Conservation (phyloP, 2,797 vertebrate genomes). For the Thunnus albacares region DNA sequence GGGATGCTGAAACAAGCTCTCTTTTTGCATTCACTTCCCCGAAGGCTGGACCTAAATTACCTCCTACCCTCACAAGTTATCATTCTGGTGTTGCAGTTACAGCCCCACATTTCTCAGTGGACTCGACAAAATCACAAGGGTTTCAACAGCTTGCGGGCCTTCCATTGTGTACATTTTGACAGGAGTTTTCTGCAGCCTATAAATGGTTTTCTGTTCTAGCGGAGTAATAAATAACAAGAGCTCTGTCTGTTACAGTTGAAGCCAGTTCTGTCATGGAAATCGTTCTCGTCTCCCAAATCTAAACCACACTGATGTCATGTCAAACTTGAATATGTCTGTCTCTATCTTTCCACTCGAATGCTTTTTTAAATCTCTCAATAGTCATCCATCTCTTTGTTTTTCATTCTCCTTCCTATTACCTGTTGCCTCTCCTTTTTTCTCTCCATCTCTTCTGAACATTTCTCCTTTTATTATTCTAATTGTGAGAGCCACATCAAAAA, state of each 20-base stretch:
- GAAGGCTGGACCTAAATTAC: conserved; percentile 69
- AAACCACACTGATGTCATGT: conserved; percentile 45
- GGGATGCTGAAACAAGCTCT: conserved; percentile 60
- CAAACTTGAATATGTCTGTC: conserved; percentile 41
- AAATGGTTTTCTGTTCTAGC: conserved; percentile 40
- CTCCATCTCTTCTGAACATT: conserved; percentile 26
- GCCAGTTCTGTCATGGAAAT: conserved; percentile 32
- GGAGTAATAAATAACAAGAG: conserved; percentile 31
- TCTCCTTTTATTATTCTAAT: conserved; percentile 46
- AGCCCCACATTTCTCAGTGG: conserved; percentile 41
- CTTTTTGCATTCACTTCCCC: conserved; percentile 57
- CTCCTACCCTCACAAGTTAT: conserved; percentile 65
- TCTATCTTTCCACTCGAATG: conserved; percentile 21
- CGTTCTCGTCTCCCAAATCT: conserved; percentile 15
- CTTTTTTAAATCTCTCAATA: conserved; percentile 21
- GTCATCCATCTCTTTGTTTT: conserved; percentile 27
- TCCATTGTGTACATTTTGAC: conserved; percentile 41
- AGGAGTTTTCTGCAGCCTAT: conserved; percentile 42
- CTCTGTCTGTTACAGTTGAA: background rate
- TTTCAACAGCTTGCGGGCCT: conserved; percentile 48
- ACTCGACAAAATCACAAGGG: conserved; percentile 57
- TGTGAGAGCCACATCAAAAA: conserved; percentile 29
- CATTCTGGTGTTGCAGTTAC: conserved; percentile 47
- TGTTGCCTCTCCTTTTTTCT: background rate
- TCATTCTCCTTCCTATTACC: conserved; percentile 38